Conservation (phyloP, 37 sponge, comb jelly and placozoan species). For the Ianthella basta region DNA sequence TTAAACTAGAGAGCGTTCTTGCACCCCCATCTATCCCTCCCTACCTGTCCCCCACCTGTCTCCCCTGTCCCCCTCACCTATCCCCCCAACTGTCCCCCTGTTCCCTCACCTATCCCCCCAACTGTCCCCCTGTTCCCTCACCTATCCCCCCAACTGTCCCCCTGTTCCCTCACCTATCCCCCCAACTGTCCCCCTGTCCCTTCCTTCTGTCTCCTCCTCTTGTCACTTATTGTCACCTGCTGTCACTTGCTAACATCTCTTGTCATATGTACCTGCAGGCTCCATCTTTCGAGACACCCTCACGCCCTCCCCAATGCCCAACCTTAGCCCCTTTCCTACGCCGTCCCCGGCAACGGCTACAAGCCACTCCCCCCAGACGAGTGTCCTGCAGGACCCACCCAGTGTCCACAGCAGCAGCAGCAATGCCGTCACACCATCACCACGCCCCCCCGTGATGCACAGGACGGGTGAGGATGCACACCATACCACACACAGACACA, state of each 20-base stretch:
- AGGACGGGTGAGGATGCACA: slow-evolving; percentile 7
- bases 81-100: no score
- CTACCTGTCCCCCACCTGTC: no score
- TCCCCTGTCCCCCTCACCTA: no score
- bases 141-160: not conserved
- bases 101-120: no score
- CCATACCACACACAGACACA: not conserved
- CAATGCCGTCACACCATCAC: not conserved
- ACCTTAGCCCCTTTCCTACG: slow-evolving; percentile 40
- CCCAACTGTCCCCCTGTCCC: not conserved
- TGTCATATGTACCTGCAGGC: not conserved
- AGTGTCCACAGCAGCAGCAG: slow-evolving; percentile 28
- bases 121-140: not conserved
- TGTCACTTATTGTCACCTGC: not conserved
- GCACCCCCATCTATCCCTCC: no score
- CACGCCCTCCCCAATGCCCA: not conserved
- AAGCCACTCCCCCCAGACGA: slow-evolving; percentile 22
- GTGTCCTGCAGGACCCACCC: slow-evolving; percentile 24
- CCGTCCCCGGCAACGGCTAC: slow-evolving; percentile 50
- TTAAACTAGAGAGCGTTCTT: no score
- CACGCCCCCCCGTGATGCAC: not conserved
- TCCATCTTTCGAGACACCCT: not conserved
- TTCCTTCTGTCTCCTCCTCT: not conserved
- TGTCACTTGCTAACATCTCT: not conserved
- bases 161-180: no score